phyloP scores from a whole-genome alignment of 2,797 vertebrate species.

The Iguana delicatissima region DNA sequence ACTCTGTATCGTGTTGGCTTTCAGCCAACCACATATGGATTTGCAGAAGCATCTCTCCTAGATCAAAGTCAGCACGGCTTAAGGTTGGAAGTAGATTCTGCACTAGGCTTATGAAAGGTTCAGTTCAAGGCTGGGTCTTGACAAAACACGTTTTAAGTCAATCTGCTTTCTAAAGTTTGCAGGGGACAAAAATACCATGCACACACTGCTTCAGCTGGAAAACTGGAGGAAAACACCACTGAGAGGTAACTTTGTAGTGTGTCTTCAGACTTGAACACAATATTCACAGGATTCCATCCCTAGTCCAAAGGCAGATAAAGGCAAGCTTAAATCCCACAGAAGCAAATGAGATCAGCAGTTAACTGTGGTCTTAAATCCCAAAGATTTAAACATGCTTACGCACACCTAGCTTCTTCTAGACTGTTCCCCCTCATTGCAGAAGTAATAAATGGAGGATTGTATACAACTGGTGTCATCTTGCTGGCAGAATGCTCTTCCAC shows the following conservation, averaged over 20 bases:
- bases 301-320: not conserved
- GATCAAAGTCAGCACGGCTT: not conserved
- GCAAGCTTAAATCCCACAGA: not conserved
- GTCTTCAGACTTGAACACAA: not conserved
- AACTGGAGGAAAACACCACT: not conserved
- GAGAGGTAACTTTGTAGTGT: not conserved
- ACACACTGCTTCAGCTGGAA: not conserved
- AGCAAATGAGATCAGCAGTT: not conserved
- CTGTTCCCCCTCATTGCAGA: not conserved
- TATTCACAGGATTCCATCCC: not conserved
- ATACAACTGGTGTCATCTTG: not conserved
- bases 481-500: not conserved
- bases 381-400: not conserved
- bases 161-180: not conserved
- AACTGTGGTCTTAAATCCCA: not conserved
- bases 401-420: not conserved
- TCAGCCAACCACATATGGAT: not conserved
- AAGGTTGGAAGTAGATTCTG: not conserved
- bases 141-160: slow-evolving; percentile 14
- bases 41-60: not conserved
- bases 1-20: not conserved
- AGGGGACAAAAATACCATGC: not conserved
- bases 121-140: not conserved
- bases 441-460: not conserved
- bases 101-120: not conserved